Evolutionary conservation across 2,113 vertebrate genomes (phyloP).

Genomic region (Oreochromis niloticus): DNA sequence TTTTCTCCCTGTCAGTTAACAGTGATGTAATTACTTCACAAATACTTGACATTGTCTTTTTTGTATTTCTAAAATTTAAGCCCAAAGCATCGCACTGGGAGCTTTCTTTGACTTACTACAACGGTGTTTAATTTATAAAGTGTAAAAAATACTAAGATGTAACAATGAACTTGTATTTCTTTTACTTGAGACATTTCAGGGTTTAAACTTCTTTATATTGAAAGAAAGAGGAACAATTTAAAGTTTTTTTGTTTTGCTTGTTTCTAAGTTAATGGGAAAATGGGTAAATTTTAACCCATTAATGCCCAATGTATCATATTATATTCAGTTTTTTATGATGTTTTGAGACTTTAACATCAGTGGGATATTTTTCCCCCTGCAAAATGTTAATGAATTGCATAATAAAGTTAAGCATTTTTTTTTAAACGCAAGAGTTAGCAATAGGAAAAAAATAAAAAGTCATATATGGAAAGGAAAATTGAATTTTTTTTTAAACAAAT

Average conservation of each 20-base stretch:
- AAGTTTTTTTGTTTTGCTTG: neutral
- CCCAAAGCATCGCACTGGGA: neutral
- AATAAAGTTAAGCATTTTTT: neutral
- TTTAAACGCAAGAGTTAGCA: neutral
- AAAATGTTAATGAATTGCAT: neutral
- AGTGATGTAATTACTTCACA: neutral
- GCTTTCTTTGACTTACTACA: neutral
- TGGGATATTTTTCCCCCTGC: neutral
- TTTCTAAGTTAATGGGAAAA: neutral
- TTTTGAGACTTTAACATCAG: neutral
- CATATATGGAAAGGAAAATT: neutral
- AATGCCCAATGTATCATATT: neutral
- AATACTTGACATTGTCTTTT: neutral
- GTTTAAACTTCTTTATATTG: neutral
- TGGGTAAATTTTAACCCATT: neutral
- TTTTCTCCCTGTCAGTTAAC: neutral
- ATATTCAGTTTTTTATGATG: neutral
- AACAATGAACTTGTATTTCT: neutral
- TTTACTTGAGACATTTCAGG: neutral
- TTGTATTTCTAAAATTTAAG: neutral
- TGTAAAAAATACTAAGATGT: neutral
- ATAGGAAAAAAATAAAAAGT: neutral
- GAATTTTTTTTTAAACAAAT: fast-evolving
- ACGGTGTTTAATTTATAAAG: neutral
- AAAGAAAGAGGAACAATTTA: neutral